Percentiles rank a stretch among this genome's conserved stretches.
These are phyloP conservation scores for Lepidocolaptes lacrymiger DNA, from an alignment of 2,797 vertebrate genomes.

Conservation along the genomic window DNA sequence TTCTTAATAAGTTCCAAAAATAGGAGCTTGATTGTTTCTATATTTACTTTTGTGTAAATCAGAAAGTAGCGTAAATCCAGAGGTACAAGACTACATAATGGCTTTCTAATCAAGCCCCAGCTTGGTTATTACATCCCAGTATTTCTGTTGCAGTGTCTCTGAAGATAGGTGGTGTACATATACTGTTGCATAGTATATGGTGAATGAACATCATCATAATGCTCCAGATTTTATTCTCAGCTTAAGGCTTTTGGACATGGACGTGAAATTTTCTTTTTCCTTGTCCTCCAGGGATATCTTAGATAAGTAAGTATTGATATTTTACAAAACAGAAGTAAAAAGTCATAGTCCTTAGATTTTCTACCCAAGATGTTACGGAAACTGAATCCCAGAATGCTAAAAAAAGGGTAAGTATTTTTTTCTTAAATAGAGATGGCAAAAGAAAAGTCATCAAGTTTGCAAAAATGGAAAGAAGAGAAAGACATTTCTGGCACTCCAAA, in stretches of 20 bases:
- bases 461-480: neutral
- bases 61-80: neutral
- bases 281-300: slow-evolving; percentile 27
- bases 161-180: neutral
- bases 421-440: neutral
- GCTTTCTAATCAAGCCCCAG: neutral
- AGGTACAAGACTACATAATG: neutral
- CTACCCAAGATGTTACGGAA: neutral
- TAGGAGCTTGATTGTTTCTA: neutral
- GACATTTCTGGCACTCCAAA: neutral
- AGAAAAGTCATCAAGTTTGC: neutral
- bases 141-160: neutral
- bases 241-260: neutral
- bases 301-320: slow-evolving; percentile 41
- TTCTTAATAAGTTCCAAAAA: neutral
- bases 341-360: slow-evolving; percentile 16
- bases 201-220: neutral
- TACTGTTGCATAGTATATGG: neutral
- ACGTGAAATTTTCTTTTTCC: neutral
- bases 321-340: slow-evolving; percentile 54
- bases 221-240: neutral
- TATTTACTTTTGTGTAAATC: neutral
- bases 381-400: neutral
- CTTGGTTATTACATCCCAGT: neutral
- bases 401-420: neutral